Percentiles rank a stretch among this genome's conserved stretches.
These are phyloP conservation scores for Apodemia hepburni DNA, from an alignment of 2,888 invertebrate species.

Conservation along the genomic window DNA sequence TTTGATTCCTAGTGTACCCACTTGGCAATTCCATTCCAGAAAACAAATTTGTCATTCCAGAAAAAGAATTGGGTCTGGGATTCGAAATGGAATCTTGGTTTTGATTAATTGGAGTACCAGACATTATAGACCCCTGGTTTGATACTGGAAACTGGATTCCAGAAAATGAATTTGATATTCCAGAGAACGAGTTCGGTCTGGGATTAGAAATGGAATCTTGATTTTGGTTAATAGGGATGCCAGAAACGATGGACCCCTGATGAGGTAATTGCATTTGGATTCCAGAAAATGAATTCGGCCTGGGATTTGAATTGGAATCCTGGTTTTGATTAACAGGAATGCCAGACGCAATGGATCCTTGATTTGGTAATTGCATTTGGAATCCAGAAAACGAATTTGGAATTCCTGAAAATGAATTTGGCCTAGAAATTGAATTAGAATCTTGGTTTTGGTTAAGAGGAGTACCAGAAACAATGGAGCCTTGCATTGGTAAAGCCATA, in stretches of 20 bases:
- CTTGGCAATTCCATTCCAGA: slow-evolving; percentile 1
- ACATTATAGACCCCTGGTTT: slow-evolving; percentile 38
- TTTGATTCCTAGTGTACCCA: background rate
- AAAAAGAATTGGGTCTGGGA: background rate
- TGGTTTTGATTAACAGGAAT: slow-evolving; percentile 28
- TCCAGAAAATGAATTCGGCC: slow-evolving; percentile 1
- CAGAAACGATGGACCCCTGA: slow-evolving; percentile 25
- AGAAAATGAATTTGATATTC: slow-evolving; percentile 4
- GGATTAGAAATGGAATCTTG: background rate
- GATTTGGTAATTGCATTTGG: slow-evolving; percentile 7
- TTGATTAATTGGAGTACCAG: slow-evolving; percentile 33
- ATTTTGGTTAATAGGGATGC: slow-evolving; percentile 25
- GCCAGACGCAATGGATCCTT: slow-evolving; percentile 40
- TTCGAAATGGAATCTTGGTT: background rate
- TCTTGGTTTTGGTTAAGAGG: slow-evolving; percentile 23
- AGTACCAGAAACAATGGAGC: slow-evolving; percentile 25
- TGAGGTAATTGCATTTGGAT: too few species aligned
- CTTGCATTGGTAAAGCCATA: slow-evolving; percentile 12
- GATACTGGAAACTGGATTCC: background rate
- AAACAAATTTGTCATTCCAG: background rate
- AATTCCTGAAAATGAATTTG: slow-evolving; percentile 4
- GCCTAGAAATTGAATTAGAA: background rate
- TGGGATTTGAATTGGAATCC: background rate
- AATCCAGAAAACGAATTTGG: slow-evolving; percentile 1
- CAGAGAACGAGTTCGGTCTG: background rate